These are phyloP conservation scores for Operophtera brumata DNA, from an alignment of 2,888 invertebrate genomes.

Conservation along the genomic window DNA sequence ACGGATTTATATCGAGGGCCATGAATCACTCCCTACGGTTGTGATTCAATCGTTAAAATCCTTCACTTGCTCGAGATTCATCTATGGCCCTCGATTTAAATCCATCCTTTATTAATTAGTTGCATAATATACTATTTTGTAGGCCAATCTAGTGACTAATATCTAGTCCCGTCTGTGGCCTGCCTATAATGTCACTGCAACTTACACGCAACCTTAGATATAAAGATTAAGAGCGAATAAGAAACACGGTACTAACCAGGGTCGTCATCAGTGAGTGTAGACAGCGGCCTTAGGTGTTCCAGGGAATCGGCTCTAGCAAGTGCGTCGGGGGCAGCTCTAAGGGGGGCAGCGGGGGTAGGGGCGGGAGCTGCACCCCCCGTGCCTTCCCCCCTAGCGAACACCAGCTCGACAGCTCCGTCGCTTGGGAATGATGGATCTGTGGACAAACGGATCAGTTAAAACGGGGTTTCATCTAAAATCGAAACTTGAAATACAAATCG, in stretches of 20 bases:
- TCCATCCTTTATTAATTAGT: too few species aligned
- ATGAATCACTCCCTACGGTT: too few species aligned
- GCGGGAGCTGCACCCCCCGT: constrained; percentile 82
- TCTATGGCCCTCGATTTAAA: too few species aligned
- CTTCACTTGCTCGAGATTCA: too few species aligned
- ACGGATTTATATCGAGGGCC: too few species aligned
- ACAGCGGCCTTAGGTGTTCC: constrained; percentile 78
- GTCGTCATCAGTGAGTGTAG: constrained; percentile 71
- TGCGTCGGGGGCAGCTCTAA: constrained; percentile 85
- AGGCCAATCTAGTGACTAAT: too few species aligned
- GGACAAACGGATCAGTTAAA: background rate
- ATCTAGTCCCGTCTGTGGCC: too few species aligned
- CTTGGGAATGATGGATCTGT: constrained; percentile 90
- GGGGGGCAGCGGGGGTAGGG: constrained; percentile 86
- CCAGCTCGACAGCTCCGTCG: constrained; percentile 91
- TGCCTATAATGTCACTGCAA: too few species aligned
- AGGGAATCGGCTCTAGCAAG: constrained; percentile 90
- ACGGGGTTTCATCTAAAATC: background rate
- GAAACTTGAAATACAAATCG: too few species aligned
- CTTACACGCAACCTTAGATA: too few species aligned
- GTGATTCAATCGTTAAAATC: too few species aligned
- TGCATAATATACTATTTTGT: too few species aligned
- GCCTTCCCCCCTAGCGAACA: constrained; percentile 83
- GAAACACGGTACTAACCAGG: constrained; percentile 56
- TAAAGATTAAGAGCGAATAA: background rate